phyloP scores from a whole-genome alignment of 2,797 vertebrate species.

The Sebastes nivosus region DNA sequence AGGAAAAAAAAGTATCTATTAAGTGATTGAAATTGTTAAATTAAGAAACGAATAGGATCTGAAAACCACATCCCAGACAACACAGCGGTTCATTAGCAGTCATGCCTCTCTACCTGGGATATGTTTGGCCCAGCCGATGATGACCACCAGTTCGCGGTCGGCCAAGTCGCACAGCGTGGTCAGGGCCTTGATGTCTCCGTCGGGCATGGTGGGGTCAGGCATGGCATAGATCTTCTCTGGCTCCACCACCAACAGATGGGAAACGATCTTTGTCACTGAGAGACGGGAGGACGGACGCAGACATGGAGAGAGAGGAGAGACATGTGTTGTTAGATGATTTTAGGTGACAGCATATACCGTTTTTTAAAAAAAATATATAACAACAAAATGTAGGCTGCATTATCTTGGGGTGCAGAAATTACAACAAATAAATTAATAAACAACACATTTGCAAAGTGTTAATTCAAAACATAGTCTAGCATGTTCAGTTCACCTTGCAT shows the following conservation, averaged over 20 bases:
- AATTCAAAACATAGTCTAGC: background rate
- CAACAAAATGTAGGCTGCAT: background rate
- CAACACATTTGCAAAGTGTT: background rate
- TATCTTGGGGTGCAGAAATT: background rate
- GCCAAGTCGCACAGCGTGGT: conserved; percentile 97
- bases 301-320: background rate
- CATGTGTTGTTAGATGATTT: background rate
- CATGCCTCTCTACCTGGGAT: conserved; percentile 91
- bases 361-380: background rate
- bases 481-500: background rate
- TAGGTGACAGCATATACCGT: background rate
- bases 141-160: conserved; percentile 96
- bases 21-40: background rate
- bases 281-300: background rate
- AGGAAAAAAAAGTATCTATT: background rate
- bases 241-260: conserved; percentile 95
- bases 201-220: conserved; percentile 95
- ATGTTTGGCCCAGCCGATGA: conserved; percentile 99
- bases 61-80: background rate
- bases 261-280: conserved; percentile 96
- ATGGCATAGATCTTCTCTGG: conserved; percentile 98
- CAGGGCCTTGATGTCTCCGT: conserved; percentile 96
- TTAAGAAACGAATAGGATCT: background rate
- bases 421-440: background rate
- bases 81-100: background rate